Evolutionary conservation across 2,797 vertebrate genomes (phyloP).

Genomic region (Hyperoplus immaculatus): DNA sequence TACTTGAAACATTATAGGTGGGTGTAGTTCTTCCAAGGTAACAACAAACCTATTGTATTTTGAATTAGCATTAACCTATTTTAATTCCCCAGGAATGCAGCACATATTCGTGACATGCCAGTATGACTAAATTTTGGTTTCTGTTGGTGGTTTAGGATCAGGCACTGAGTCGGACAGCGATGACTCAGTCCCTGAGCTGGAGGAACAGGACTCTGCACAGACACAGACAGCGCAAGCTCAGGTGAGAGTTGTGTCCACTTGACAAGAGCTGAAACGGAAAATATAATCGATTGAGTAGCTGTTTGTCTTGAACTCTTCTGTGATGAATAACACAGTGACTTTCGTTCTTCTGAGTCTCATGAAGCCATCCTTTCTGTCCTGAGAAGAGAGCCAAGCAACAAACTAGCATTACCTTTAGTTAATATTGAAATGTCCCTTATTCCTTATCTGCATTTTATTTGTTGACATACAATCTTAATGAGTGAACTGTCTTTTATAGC

Average conservation of each 20-base stretch:
- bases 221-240: constrained; percentile 98
- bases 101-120: constrained; percentile 4
- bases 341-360: constrained; percentile 97
- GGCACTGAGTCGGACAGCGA: constrained; percentile 99
- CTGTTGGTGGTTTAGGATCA: constrained; percentile 87
- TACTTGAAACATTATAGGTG: neutral
- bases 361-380: constrained; percentile 89
- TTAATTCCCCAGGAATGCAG: constrained; percentile 31
- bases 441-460: neutral
- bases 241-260: constrained; percentile 76
- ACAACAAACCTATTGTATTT: neutral
- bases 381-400: constrained; percentile 81
- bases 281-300: neutral
- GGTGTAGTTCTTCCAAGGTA: neutral
- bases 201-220: constrained; percentile 97
- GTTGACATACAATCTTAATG: neutral
- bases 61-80: constrained; percentile 1
- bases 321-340: constrained; percentile 92
- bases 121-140: constrained; percentile 22
- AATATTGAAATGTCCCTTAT: neutral
- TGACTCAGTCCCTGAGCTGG: constrained; percentile 97
- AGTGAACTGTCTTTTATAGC: constrained; percentile 77
- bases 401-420: neutral
- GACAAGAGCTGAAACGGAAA: neutral
- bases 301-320: constrained; percentile 75